Conservation (phyloP, 2,888 invertebrate genomes). For the Conus canariensis region DNA sequence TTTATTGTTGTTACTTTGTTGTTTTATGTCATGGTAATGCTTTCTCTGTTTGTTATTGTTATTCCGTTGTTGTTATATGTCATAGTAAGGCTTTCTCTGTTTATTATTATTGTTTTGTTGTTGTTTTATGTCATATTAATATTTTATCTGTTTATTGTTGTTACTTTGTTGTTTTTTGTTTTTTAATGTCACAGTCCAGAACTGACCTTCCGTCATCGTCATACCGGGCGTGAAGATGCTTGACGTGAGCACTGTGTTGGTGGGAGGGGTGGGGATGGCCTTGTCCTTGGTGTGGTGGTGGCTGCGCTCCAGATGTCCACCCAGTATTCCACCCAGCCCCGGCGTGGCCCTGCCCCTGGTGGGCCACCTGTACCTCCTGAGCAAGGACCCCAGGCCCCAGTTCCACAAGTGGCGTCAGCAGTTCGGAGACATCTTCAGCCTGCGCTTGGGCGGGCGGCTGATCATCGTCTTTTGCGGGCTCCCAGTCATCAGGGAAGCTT, state of each 20-base stretch:
- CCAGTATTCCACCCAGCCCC: not conserved
- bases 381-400: not conserved
- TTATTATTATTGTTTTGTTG: too few relatives aligned
- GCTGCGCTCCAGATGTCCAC: not conserved
- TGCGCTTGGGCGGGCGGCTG: not conserved
- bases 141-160: too few relatives aligned
- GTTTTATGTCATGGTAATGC: too few relatives aligned
- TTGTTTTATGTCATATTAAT: too few relatives aligned
- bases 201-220: too few relatives aligned
- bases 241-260: not conserved
- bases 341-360: not conserved
- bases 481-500: not conserved
- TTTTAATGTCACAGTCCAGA: too few relatives aligned
- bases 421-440: conserved; percentile 15
- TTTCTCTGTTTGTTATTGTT: too few relatives aligned
- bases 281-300: not conserved
- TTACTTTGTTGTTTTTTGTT: too few relatives aligned
- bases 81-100: too few relatives aligned
- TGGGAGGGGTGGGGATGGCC: not conserved
- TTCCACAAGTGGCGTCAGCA: not conserved
- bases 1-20: too few relatives aligned
- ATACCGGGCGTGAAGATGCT: too few relatives aligned
- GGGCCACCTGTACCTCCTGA: conserved; percentile 3
- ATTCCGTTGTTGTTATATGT: too few relatives aligned
- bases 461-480: not conserved